Percentiles rank a stretch among this genome's conserved stretches.
phyloP scores from a whole-genome alignment of 2,888 invertebrate genomes.

The Galeopsomyia nigrocyanea region DNA sequence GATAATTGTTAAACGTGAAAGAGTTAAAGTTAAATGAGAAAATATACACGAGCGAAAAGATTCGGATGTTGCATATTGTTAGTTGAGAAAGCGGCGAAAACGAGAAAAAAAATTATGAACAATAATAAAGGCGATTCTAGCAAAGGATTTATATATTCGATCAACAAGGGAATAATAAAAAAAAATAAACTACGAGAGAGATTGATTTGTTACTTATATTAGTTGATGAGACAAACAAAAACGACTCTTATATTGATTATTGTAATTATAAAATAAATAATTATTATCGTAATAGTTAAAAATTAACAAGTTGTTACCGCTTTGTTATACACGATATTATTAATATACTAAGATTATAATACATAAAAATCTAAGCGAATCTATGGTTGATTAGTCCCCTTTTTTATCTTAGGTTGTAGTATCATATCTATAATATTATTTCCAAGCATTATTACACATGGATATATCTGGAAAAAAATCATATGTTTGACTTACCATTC shows the following conservation, averaged over 20 bases:
- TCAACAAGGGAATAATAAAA: slow-evolving; percentile 53
- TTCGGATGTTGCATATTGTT: slow-evolving; percentile 29
- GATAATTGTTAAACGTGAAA: slow-evolving; percentile 60
- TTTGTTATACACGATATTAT: slow-evolving; percentile 69
- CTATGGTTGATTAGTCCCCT: slow-evolving; percentile 65
- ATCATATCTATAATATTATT: not conserved
- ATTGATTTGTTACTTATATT: slow-evolving; percentile 63
- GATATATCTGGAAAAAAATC: slow-evolving; percentile 41
- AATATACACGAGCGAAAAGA: slow-evolving; percentile 27
- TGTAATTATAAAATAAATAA: slow-evolving; percentile 66
- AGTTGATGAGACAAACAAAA: slow-evolving; percentile 54
- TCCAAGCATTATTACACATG: slow-evolving; percentile 37
- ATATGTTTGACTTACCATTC: slow-evolving; percentile 57
- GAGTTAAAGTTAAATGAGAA: slow-evolving; percentile 52
- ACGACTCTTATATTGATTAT: slow-evolving; percentile 65
- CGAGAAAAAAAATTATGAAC: slow-evolving; percentile 49
- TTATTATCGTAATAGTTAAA: slow-evolving; percentile 67
- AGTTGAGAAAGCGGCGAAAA: slow-evolving; percentile 37
- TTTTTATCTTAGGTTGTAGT: slow-evolving; percentile 53
- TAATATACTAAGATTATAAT: slow-evolving; percentile 66
- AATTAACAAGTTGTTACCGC: slow-evolving; percentile 68
- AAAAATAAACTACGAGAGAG: slow-evolving; percentile 36
- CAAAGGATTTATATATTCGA: slow-evolving; percentile 57
- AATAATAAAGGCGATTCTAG: slow-evolving; percentile 57
- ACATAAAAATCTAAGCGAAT: slow-evolving; percentile 60